Conservation (phyloP, 2,888 invertebrate genomes). For the Hyppa rectilinea region DNA sequence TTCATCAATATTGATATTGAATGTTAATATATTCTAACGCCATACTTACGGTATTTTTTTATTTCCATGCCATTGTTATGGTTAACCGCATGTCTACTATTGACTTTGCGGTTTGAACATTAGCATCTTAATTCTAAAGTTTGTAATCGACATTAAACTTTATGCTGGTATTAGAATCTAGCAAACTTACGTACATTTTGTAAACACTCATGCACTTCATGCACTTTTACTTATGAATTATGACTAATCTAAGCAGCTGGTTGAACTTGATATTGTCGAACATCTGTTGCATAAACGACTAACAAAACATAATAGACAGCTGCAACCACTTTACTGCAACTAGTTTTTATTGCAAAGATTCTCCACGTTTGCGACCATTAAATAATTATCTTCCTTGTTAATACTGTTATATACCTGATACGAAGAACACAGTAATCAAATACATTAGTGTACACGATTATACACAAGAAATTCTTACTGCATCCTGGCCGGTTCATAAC, state of each 20-base stretch:
- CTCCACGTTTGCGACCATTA: slow-evolving; percentile 40
- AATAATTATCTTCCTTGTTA: slow-evolving; percentile 51
- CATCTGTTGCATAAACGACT: slow-evolving; percentile 68
- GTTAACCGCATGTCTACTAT: slow-evolving; percentile 59
- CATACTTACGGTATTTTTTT: slow-evolving; percentile 39
- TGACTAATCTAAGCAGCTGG: slow-evolving; percentile 67
- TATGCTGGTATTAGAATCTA: slow-evolving; percentile 1
- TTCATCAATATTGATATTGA: slow-evolving; percentile 48
- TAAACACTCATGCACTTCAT: slow-evolving; percentile 7
- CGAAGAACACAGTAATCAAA: slow-evolving; percentile 55
- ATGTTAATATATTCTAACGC: slow-evolving; percentile 56
- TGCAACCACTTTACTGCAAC: slow-evolving; percentile 65
- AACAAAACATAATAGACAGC: slow-evolving; percentile 69
- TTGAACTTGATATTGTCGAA: slow-evolving; percentile 60
- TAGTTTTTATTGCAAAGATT: slow-evolving; percentile 61
- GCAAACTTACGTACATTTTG: neutral
- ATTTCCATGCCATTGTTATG: slow-evolving; percentile 52
- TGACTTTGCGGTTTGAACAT: slow-evolving; percentile 57
- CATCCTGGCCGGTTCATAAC: slow-evolving; percentile 43
- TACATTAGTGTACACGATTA: slow-evolving; percentile 44
- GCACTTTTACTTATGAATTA: slow-evolving; percentile 41
- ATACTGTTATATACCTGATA: slow-evolving; percentile 45
- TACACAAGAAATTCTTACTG: slow-evolving; percentile 50
- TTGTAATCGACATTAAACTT: slow-evolving; percentile 7
- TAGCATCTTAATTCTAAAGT: slow-evolving; percentile 37